phyloP scores from a whole-genome alignment of 2,888 invertebrate genomes.

The Xestobium rufovillosum region DNA sequence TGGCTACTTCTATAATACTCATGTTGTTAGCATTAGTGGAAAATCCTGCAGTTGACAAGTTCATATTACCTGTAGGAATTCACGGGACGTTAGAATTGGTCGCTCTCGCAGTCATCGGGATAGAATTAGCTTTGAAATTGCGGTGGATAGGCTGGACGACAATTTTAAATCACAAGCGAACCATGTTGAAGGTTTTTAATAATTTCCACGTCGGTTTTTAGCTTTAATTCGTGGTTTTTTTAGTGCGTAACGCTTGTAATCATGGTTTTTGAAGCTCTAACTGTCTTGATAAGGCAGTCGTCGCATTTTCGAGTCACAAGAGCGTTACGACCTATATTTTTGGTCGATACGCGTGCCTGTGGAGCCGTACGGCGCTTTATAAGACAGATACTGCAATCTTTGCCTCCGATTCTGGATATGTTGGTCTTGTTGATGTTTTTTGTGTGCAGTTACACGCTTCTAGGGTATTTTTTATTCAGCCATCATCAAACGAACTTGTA shows the following conservation, averaged over 20 bases:
- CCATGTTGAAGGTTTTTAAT: slow-evolving; percentile 73
- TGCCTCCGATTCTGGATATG: slow-evolving; percentile 86
- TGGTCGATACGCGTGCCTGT: slow-evolving; percentile 78
- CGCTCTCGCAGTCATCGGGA: slow-evolving; percentile 65
- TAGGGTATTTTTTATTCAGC: slow-evolving; percentile 77
- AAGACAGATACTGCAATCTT: slow-evolving; percentile 72
- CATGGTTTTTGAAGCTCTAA: slow-evolving; percentile 76
- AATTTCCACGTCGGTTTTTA: no score
- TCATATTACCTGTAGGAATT: slow-evolving; percentile 68
- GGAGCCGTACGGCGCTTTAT: slow-evolving; percentile 71
- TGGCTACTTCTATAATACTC: slow-evolving; percentile 66
- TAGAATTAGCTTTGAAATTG: slow-evolving; percentile 71
- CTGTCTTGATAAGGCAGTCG: slow-evolving; percentile 70
- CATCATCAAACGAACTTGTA: slow-evolving; percentile 65
- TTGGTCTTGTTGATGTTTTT: slow-evolving; percentile 75
- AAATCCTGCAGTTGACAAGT: slow-evolving; percentile 68
- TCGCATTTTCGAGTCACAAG: slow-evolving; percentile 83
- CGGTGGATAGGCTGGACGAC: slow-evolving; percentile 81
- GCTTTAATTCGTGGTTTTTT: slow-evolving; percentile 26
- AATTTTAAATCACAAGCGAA: slow-evolving; percentile 77
- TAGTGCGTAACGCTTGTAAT: slow-evolving; percentile 68
- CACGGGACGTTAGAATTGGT: slow-evolving; percentile 76
- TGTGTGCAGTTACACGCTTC: slow-evolving; percentile 72
- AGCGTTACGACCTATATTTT: slow-evolving; percentile 78
- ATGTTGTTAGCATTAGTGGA: slow-evolving; percentile 72